phyloP scores from a whole-genome alignment of 2,888 invertebrate genomes.

The Nasonovia ribisnigri region DNA sequence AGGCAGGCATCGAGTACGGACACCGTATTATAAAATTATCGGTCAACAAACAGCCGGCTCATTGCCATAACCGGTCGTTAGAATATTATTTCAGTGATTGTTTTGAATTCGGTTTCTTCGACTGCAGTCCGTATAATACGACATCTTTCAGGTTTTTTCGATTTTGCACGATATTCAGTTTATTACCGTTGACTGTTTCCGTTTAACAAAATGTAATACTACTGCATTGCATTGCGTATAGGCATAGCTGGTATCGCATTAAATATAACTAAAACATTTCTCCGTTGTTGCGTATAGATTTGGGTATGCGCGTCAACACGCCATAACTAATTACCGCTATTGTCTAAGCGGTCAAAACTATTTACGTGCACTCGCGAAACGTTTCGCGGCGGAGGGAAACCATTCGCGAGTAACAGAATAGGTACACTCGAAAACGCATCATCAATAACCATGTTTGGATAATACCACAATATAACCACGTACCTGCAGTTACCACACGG shows the following conservation, averaged over 20 bases:
- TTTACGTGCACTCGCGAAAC: neutral
- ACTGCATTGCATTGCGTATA: neutral
- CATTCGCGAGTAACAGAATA: neutral
- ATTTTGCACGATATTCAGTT: neutral
- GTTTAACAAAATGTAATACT: neutral
- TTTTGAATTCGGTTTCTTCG: neutral
- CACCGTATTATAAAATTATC: neutral
- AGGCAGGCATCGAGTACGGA: neutral
- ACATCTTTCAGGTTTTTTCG: neutral
- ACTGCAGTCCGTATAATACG: neutral
- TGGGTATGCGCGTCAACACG: neutral
- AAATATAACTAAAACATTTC: neutral
- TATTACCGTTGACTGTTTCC: neutral
- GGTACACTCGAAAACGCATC: slow-evolving; percentile 7
- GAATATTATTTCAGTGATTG: neutral
- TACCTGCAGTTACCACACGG: neutral
- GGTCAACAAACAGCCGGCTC: neutral
- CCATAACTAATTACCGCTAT: neutral
- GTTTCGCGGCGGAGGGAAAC: neutral
- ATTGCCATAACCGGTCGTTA: neutral
- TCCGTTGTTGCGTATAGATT: neutral
- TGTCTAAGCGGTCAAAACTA: neutral
- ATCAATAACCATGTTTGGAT: neutral
- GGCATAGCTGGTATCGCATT: neutral
- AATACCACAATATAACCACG: neutral